Conservation (phyloP, 1,140 invertebrate species). For the Lanistes nyassanus region DNA sequence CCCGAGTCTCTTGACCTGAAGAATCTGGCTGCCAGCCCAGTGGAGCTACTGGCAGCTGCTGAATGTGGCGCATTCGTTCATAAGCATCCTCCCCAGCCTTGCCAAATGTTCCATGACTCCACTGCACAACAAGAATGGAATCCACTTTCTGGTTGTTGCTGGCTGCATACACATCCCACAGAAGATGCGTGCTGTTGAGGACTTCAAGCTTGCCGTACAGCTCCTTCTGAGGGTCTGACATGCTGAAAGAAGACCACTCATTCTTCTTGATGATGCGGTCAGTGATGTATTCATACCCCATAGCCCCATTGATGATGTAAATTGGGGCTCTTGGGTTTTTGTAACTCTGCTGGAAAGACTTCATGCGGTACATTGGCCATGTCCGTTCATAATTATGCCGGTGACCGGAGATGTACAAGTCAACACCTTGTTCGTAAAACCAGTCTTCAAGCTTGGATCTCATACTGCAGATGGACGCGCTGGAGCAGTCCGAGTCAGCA, state of each 20-base stretch:
- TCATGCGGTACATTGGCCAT: conserved; percentile 90
- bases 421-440: conserved; percentile 89
- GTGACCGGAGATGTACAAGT: conserved; percentile 94
- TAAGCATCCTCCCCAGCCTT: conserved; percentile 27
- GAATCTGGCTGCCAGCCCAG: not conserved
- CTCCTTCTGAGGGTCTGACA: conserved; percentile 43
- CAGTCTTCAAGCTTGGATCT: conserved; percentile 78
- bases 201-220: conserved; percentile 83
- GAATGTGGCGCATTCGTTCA: conserved; percentile 8
- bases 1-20: not conserved
- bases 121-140: conserved; percentile 49
- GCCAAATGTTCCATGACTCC: conserved; percentile 49
- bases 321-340: conserved; percentile 53
- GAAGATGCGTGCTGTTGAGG: conserved; percentile 85
- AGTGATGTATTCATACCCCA: conserved; percentile 61
- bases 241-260: conserved; percentile 49
- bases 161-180: conserved; percentile 87
- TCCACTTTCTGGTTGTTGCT: conserved; percentile 51
- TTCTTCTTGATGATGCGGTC: conserved; percentile 40
- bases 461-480: conserved; percentile 24
- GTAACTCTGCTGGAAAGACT: conserved; percentile 68
- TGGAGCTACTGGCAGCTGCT: conserved; percentile 1
- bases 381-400: conserved; percentile 95
- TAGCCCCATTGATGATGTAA: conserved; percentile 51
- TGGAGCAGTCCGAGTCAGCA: conserved; percentile 68